Evolutionary conservation across 2,888 invertebrate species (phyloP).

Genomic region (Luperina testacea): DNA sequence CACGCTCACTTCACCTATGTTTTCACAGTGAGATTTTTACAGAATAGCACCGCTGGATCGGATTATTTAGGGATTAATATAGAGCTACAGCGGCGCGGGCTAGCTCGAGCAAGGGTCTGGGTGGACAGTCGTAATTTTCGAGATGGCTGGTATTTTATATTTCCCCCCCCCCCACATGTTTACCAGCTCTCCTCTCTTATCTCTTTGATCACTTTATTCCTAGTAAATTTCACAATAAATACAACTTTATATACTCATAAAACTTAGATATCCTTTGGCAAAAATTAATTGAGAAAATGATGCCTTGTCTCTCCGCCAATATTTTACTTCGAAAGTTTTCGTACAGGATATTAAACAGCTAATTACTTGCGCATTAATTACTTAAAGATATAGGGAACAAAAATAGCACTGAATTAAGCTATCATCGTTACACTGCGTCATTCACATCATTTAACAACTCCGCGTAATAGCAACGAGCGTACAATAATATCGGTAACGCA

Average conservation of each 20-base stretch:
- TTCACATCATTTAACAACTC: slow-evolving; percentile 30
- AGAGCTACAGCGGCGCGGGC: background rate
- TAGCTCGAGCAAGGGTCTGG: background rate
- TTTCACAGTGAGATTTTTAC: no score
- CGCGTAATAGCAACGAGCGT: slow-evolving; percentile 16
- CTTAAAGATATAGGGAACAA: background rate
- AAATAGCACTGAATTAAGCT: background rate
- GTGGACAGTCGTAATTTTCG: background rate
- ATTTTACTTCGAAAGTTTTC: slow-evolving; percentile 8
- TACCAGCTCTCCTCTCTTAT: background rate
- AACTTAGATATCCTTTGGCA: background rate
- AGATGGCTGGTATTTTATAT: background rate
- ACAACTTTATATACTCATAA: background rate
- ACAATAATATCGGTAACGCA: slow-evolving; percentile 47
- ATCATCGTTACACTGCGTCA: slow-evolving; percentile 6
- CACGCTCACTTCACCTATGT: no score
- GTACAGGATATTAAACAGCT: background rate
- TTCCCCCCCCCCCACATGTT: background rate
- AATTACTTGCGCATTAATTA: background rate
- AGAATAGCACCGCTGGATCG: no score
- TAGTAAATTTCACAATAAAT: background rate
- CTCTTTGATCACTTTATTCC: no score
- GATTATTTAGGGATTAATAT: background rate
- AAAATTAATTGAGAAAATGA: background rate
- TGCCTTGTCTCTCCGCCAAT: background rate